A percentile compares a stretch with the other conserved stretches of the same genome.
Evolutionary conservation across 1,140 invertebrate species (phyloP).

Genomic region (Zaprionus tsacasi): DNA sequence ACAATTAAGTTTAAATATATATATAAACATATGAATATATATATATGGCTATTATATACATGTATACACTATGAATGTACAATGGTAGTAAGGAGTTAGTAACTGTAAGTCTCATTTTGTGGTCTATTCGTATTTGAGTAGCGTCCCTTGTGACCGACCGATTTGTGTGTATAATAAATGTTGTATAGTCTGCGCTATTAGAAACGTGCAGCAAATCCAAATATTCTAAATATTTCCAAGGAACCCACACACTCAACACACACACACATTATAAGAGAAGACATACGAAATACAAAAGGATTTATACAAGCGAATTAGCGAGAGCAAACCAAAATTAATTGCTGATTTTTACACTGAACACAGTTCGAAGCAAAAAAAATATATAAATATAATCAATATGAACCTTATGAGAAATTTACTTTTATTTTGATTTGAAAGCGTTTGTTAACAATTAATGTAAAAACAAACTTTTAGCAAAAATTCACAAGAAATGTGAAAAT

Average conservation of each 20-base stretch:
- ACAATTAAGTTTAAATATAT: constrained; percentile 66
- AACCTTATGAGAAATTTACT: constrained; percentile 25
- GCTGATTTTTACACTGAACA: constrained; percentile 78
- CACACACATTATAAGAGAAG: background rate
- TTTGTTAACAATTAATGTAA: constrained; percentile 28
- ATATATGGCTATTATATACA: constrained; percentile 50
- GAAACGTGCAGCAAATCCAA: constrained; percentile 35
- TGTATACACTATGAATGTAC: constrained; percentile 62
- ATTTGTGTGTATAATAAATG: constrained; percentile 57
- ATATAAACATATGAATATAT: constrained; percentile 32
- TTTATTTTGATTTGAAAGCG: constrained; percentile 32
- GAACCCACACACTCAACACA: constrained; percentile 5
- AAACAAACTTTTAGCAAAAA: constrained; percentile 19
- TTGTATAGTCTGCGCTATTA: constrained; percentile 33
- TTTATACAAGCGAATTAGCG: constrained; percentile 41
- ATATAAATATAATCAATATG: constrained; percentile 5
- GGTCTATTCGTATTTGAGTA: constrained; percentile 47
- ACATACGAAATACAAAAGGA: constrained; percentile 28
- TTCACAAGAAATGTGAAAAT: background rate
- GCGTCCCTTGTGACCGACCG: constrained; percentile 18
- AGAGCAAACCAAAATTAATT: constrained; percentile 64
- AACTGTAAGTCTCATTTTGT: constrained; percentile 69
- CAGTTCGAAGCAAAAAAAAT: constrained; percentile 50
- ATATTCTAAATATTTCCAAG: constrained; percentile 60
- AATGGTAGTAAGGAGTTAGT: constrained; percentile 57